Evolutionary conservation across 2,888 invertebrate genomes (phyloP).

Genomic region (Drosophila paramelanica): DNA sequence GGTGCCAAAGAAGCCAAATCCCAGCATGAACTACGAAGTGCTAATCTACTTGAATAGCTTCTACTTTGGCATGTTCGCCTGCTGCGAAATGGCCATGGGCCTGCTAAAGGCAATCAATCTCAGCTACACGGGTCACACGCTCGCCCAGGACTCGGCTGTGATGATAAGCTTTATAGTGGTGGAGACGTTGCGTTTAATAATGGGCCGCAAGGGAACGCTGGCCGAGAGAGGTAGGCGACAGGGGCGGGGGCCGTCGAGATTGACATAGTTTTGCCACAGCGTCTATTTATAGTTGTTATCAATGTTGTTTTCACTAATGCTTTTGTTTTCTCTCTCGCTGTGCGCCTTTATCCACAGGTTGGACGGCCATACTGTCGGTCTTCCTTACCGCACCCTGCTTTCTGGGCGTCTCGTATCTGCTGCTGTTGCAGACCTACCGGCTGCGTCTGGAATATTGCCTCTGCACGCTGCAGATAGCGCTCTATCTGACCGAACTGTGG

Average conservation of each 20-base stretch:
- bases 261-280: constrained; percentile 14
- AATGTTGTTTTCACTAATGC: constrained; percentile 24
- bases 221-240: constrained; percentile 80
- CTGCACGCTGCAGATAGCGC: constrained; percentile 92
- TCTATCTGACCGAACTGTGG: constrained; percentile 88
- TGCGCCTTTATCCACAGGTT: constrained; percentile 86
- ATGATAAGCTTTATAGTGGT: constrained; percentile 91
- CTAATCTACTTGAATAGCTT: constrained; percentile 93
- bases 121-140: constrained; percentile 90
- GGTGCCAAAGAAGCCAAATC: constrained; percentile 87
- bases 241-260: not conserved
- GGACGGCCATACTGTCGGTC: constrained; percentile 93
- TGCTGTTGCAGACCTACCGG: constrained; percentile 95
- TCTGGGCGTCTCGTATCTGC: constrained; percentile 92
- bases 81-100: constrained; percentile 92
- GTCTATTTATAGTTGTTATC: constrained; percentile 61
- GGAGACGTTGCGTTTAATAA: constrained; percentile 92
- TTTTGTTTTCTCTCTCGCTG: constrained; percentile 59
- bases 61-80: constrained; percentile 94
- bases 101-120: constrained; percentile 92
- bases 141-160: constrained; percentile 92
- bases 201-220: constrained; percentile 91
- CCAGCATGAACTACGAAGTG: constrained; percentile 93
- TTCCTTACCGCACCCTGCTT: constrained; percentile 93
- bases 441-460: constrained; percentile 94